Percentiles rank a stretch among this genome's conserved stretches.
These are phyloP conservation scores for Parapsyche elsis DNA, from an alignment of 1,140 invertebrate genomes.

Conservation along the genomic window DNA sequence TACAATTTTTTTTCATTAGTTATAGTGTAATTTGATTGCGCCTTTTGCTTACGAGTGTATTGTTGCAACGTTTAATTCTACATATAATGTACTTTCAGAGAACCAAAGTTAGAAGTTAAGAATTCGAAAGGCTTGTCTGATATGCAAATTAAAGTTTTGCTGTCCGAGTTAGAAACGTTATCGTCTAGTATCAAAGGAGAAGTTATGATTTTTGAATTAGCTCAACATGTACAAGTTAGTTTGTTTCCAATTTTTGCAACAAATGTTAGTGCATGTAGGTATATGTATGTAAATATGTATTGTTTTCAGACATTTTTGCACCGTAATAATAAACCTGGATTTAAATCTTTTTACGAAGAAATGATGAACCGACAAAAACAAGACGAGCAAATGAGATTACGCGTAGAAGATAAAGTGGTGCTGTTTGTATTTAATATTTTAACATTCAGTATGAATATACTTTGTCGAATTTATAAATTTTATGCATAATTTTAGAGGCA, in stretches of 20 bases:
- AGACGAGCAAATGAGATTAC: conserved; percentile 70
- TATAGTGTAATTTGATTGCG: neutral
- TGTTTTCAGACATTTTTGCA: conserved; percentile 72
- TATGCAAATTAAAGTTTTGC: conserved; percentile 68
- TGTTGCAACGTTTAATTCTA: conserved; percentile 40
- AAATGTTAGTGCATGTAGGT: conserved; percentile 8
- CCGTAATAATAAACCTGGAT: conserved; percentile 77
- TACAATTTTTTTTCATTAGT: neutral
- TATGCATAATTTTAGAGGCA: conserved; percentile 63
- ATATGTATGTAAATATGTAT: conserved; percentile 23
- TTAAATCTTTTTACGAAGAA: conserved; percentile 84
- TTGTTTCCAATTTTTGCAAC: neutral
- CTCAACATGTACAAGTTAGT: conserved; percentile 71
- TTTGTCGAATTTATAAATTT: conserved; percentile 36
- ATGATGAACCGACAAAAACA: conserved; percentile 77
- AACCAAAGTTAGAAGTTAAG: conserved; percentile 69
- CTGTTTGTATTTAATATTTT: conserved; percentile 35
- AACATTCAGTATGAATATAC: conserved; percentile 4
- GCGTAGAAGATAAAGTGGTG: conserved; percentile 70
- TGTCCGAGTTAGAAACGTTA: conserved; percentile 69
- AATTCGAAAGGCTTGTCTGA: conserved; percentile 77
- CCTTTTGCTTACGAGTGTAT: conserved; percentile 20
- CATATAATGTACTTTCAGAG: conserved; percentile 60
- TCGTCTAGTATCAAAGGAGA: conserved; percentile 73
- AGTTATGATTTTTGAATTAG: conserved; percentile 82